A percentile compares a stretch with the other conserved stretches of the same genome.
These are phyloP conservation scores for Ranitomeya imitator DNA, from an alignment of 2,113 vertebrate genomes.

Conservation along the genomic window DNA sequence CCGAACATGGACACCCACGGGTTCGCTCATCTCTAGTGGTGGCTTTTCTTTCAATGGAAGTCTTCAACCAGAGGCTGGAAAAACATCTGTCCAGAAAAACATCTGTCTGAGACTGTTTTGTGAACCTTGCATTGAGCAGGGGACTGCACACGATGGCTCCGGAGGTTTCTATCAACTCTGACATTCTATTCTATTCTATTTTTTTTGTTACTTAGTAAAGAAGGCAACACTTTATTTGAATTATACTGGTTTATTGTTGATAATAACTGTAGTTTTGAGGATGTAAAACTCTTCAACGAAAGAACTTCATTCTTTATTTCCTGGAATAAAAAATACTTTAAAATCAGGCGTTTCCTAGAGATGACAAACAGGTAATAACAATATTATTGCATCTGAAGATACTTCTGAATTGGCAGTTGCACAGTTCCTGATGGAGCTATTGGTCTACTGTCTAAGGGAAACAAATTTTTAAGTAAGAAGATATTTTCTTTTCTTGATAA, in stretches of 20 bases:
- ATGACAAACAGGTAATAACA: neutral
- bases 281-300: neutral
- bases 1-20: too few species aligned
- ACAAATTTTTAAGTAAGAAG: neutral
- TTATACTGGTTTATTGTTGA: neutral
- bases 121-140: too few species aligned
- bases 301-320: neutral
- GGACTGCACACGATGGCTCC: too few species aligned
- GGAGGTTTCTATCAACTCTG: too few species aligned
- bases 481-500: neutral
- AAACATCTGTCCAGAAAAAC: too few species aligned
- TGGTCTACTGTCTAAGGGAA: too few species aligned
- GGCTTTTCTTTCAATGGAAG: too few species aligned
- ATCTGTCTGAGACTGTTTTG: too few species aligned
- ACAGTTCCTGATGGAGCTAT: neutral
- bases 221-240: neutral
- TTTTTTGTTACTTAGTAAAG: neutral
- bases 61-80: too few species aligned
- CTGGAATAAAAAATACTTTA: slow-evolving; percentile 10
- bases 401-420: neutral
- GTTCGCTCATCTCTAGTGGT: too few species aligned
- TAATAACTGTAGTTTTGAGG: neutral
- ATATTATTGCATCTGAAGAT: neutral
- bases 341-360: neutral
- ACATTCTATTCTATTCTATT: too few species aligned